Evolutionary conservation across 2,888 invertebrate genomes (phyloP).

Genomic region (Pandemis heparana): DNA sequence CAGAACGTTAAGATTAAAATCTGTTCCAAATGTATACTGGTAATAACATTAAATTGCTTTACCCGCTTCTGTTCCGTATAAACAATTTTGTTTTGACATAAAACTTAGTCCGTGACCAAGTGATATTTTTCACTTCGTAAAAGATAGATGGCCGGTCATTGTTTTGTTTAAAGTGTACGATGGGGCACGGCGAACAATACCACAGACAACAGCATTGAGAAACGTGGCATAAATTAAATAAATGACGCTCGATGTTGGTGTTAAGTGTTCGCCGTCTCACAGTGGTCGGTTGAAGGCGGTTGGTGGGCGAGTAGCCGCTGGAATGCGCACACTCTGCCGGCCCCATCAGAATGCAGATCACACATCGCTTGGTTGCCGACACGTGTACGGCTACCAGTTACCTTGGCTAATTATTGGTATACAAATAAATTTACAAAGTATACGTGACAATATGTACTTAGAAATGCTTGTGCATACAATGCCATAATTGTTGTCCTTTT

Average conservation of each 20-base stretch:
- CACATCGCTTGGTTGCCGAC: slow-evolving; percentile 69
- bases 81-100: slow-evolving; percentile 10
- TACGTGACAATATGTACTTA: slow-evolving; percentile 54
- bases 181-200: slow-evolving; percentile 36
- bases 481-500: slow-evolving; percentile 13
- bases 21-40: not conserved
- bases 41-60: not conserved
- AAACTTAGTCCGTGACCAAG: slow-evolving; percentile 6
- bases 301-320: slow-evolving; percentile 55
- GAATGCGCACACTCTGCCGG: slow-evolving; percentile 76
- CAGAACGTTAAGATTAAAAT: slow-evolving; percentile 6
- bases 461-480: slow-evolving; percentile 13
- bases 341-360: slow-evolving; percentile 77
- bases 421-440: slow-evolving; percentile 61
- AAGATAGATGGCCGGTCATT: slow-evolving; percentile 24
- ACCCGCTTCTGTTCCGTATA: not conserved
- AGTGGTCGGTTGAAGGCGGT: slow-evolving; percentile 51
- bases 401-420: slow-evolving; percentile 73
- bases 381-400: slow-evolving; percentile 69
- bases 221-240: slow-evolving; percentile 49
- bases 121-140: slow-evolving; percentile 17
- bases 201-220: slow-evolving; percentile 45
- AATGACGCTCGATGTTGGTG: slow-evolving; percentile 46
- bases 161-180: slow-evolving; percentile 31
- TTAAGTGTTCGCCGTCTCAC: slow-evolving; percentile 51